Conservation (phyloP, 1,140 invertebrate genomes). For the Zaprionus capensis region DNA sequence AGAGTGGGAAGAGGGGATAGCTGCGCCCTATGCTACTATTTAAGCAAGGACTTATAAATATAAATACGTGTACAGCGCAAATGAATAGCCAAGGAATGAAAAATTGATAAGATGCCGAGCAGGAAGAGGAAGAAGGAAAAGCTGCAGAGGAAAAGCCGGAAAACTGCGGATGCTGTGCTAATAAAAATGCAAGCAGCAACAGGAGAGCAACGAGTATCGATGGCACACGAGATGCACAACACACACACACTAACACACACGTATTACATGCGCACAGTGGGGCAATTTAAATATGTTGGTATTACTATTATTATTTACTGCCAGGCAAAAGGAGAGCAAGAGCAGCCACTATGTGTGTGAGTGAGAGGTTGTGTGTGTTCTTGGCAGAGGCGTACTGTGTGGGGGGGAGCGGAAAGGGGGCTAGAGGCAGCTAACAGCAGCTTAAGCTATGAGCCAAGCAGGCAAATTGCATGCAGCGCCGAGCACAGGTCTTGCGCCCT, state of each 20-base stretch:
- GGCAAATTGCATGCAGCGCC: constrained; percentile 41
- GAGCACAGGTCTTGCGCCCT: constrained; percentile 14
- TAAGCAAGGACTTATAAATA: constrained; percentile 45
- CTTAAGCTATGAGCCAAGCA: constrained; percentile 2
- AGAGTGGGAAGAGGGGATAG: neutral
- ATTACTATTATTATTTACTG: constrained; percentile 75
- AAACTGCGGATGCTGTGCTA: constrained; percentile 39
- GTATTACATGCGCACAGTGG: constrained; percentile 1
- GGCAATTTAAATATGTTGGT: constrained; percentile 72
- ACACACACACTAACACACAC: constrained; percentile 34
- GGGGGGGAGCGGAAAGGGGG: neutral
- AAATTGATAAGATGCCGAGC: constrained; percentile 46
- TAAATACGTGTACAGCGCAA: constrained; percentile 37
- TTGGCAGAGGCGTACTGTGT: neutral
- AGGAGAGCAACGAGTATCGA: constrained; percentile 58
- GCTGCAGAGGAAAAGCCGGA: constrained; percentile 14
- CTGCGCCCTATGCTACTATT: neutral
- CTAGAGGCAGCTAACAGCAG: neutral
- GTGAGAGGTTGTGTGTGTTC: neutral
- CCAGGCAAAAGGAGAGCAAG: constrained; percentile 38
- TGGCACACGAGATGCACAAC: constrained; percentile 56
- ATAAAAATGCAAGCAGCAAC: constrained; percentile 66
- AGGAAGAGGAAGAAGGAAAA: constrained; percentile 8
- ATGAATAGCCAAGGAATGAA: constrained; percentile 51
- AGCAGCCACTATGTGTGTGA: constrained; percentile 34